These are phyloP conservation scores for Desmophyllum pertusum DNA, from an alignment of 92 coral and sea anemone species.

Conservation along the genomic window DNA sequence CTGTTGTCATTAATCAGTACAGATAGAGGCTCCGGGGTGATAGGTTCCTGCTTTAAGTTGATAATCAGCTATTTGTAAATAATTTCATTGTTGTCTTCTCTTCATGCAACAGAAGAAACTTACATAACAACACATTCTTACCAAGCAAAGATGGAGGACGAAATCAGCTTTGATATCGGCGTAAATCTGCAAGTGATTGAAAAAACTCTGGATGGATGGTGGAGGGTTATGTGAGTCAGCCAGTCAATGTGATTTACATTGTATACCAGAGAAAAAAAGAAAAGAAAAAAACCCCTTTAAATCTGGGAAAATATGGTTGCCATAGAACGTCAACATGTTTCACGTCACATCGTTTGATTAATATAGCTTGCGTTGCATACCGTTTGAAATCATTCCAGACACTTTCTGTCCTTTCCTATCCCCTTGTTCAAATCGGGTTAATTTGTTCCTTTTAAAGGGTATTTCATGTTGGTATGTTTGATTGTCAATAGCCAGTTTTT, in stretches of 20 bases:
- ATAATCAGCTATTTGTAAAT: no score
- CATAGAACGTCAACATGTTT: neutral
- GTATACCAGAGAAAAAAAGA: no score
- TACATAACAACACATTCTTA: constrained; percentile 51
- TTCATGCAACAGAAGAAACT: constrained; percentile 42
- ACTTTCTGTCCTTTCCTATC: neutral
- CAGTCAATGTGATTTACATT: neutral
- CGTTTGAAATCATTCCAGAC: neutral
- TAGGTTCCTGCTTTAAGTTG: no score
- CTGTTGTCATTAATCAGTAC: no score
- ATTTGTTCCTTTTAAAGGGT: neutral
- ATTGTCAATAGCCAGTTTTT: no score
- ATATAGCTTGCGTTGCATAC: no score
- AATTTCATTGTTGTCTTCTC: neutral
- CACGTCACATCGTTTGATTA: neutral
- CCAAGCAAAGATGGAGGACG: constrained; percentile 51
- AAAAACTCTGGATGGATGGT: constrained; percentile 65
- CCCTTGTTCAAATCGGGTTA: neutral
- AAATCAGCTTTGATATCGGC: constrained; percentile 66
- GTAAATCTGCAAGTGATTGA: constrained; percentile 54
- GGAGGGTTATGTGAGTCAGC: constrained; percentile 57
- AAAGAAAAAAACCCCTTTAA: neutral
- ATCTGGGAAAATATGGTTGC: neutral
- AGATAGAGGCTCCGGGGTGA: no score
- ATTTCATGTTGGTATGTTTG: neutral